Base-by-base conservation (phyloP, 2,797 vertebrate genomes). In the Pseudochromis fuscus region DNA sequence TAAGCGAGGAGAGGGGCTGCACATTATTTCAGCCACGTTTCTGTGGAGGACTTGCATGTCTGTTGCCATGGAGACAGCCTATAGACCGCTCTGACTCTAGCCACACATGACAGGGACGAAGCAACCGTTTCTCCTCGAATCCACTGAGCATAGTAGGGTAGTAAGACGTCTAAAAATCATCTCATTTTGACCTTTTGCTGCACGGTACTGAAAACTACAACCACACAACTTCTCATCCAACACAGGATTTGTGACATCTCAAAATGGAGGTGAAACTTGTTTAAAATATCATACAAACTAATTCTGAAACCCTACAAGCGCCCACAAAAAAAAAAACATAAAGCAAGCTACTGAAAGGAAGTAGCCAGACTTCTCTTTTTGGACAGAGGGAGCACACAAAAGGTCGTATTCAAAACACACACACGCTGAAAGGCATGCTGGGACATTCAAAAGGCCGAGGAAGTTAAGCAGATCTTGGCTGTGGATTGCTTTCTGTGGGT, bases 1-100 rank as follows among this genome's bases (percentile, higher is more conserved):
- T 40, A 4, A 42, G 16, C 45, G n/a, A 30, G 35, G 33, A 72
- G 46, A 16, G 25, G 23, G 27, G 13, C 55, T 23, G 23, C 52
- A 42, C 35, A 37, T 67, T 4, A 37, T 51, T 69, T 44, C 23
- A 8, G n/a, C 53, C 40, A 18, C 11, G 15, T 50, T 40, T 51
- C 21, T 30, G 37, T 7, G 7, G 30, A 1, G 25, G 74, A 64
- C 5, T 12, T 38, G 45, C 59, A 46, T 8, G 60, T 75, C 68
- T 67, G 77, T 87, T 84, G 82, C 84, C 69, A 83, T 83, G 77
- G 81, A 70, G 72, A 89, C 75, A 30, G 45, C 28, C 0, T 53
- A 50, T 40, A 52, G 58, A 72, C 48, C 57, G 12, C 27, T 42
- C 45, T 30, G 50, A 74, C 51, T 61, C 23, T 0, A 75, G 38